A percentile compares a stretch with the other conserved stretches of the same genome.
These are phyloP conservation scores for Pterocles burchelli DNA, from an alignment of 2,113 vertebrate species.

Conservation along the genomic window DNA sequence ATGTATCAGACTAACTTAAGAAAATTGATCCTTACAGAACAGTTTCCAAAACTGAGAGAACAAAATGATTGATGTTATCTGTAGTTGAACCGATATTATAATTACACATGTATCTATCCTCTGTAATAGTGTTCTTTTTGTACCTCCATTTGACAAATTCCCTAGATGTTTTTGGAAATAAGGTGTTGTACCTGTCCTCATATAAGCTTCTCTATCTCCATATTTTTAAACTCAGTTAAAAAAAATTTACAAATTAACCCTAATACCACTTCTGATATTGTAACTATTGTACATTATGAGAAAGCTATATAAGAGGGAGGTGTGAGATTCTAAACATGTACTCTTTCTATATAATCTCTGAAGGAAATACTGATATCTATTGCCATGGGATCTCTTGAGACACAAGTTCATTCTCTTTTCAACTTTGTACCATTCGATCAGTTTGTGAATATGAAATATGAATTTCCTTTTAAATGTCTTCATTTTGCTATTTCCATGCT, in stretches of 20 bases:
- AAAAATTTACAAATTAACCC: background rate
- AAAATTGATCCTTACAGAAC: background rate
- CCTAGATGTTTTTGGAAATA: background rate
- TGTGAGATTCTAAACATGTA: background rate
- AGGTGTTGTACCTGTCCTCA: background rate
- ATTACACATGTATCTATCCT: background rate
- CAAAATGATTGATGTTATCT: background rate
- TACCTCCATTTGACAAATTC: background rate
- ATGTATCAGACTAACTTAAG: background rate
- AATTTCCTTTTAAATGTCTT: background rate
- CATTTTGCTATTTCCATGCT: background rate
- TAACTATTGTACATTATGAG: background rate
- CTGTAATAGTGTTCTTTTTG: background rate
- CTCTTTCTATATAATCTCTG: background rate
- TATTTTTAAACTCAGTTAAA: background rate
- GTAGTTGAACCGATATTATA: background rate
- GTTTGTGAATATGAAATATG: background rate
- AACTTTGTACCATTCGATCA: background rate
- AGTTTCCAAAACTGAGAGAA: background rate
- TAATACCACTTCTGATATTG: background rate
- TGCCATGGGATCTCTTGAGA: background rate
- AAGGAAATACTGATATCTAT: background rate
- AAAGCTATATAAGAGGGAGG: background rate
- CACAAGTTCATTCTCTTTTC: background rate
- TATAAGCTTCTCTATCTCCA: background rate